Evolutionary conservation across 2,797 vertebrate species (phyloP), one percentile per base, ranked within the genome.

Genomic region (Emydoidea blandingii): DNA sequence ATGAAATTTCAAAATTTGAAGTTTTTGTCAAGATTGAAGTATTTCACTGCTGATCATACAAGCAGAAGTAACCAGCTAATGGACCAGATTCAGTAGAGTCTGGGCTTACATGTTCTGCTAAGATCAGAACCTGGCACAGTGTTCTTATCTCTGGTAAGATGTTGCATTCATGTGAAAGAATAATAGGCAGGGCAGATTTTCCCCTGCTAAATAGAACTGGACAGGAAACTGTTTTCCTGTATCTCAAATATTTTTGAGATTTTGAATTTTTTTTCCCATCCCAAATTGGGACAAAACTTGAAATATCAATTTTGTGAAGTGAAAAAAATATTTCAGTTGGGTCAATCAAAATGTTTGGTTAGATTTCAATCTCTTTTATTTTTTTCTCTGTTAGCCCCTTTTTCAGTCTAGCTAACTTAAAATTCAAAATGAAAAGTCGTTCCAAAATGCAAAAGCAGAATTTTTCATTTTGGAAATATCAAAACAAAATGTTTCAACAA

Each of bases 31-130:
- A 53, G 59, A 34, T 31, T 34, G 5, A 86, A 74, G 79, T 68
- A 74, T 86, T 89, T 8, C n/a, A 92, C 79, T 41, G 27, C 23
- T 94, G 5, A 15, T 19, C 49, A 5, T 9, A 9, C 34, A n/a
- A 68, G 34, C 62, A n/a, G 47, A 80, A 90, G 53, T 44, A 91
- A 52, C 0, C 3, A 10, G n/a, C 80, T 2, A 1, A 0, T 52
- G n/a, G 2, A 4, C 54, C 57, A 92, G 47, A 56, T 84, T 82
- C n/a, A 82, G 44, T 53, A 89, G 62, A 88, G 5, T 53, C 41
- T 82, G 21, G 5, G 21, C 15, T 18, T 78, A 1, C 44, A 83
- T 91, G 12, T 76, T 37, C 54, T 0, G 0, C 18, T 0, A 2
- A 80, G 16, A 31, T 1, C 1, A 47, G 47, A 47, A 37, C 6